Conservation (phyloP, 1,140 invertebrate genomes). For the Macrocentrus cingulum region DNA sequence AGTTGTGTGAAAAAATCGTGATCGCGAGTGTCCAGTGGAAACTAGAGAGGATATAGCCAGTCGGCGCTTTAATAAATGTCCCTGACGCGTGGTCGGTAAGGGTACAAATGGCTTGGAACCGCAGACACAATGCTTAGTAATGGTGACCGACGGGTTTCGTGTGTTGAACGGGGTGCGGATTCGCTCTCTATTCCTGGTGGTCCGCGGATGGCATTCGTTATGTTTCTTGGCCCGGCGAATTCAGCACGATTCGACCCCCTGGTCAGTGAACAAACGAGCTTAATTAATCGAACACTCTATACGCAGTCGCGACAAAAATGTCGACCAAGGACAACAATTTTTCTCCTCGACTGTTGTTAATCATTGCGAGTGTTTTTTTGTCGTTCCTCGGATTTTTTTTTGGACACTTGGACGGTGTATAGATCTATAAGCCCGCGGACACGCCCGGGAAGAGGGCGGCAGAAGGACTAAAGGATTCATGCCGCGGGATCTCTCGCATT, state of each 20-base stretch:
- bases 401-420: no score
- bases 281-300: constrained; percentile 17
- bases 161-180: neutral
- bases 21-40: no score
- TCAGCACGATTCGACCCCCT: constrained; percentile 24
- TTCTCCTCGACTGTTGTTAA: no score
- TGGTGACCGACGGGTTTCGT: constrained; percentile 43
- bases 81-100: constrained; percentile 40
- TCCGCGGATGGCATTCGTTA: constrained; percentile 25
- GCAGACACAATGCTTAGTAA: constrained; percentile 55
- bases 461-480: constrained; percentile 46
- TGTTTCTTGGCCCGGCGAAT: constrained; percentile 20
- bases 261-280: constrained; percentile 27
- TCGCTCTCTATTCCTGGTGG: neutral
- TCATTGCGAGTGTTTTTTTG: neutral
- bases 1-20: no score
- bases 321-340: no score
- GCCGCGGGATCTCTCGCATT: constrained; percentile 41
- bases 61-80: constrained; percentile 49
- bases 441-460: neutral
- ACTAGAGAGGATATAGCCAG: neutral
- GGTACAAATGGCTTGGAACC: constrained; percentile 52
- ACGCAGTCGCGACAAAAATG: neutral
- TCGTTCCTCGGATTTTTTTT: neutral
- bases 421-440: neutral